Percentiles rank a stretch among this genome's conserved stretches.
phyloP scores from a whole-genome alignment of 2,888 invertebrate species.

The Oscheius sp. region DNA sequence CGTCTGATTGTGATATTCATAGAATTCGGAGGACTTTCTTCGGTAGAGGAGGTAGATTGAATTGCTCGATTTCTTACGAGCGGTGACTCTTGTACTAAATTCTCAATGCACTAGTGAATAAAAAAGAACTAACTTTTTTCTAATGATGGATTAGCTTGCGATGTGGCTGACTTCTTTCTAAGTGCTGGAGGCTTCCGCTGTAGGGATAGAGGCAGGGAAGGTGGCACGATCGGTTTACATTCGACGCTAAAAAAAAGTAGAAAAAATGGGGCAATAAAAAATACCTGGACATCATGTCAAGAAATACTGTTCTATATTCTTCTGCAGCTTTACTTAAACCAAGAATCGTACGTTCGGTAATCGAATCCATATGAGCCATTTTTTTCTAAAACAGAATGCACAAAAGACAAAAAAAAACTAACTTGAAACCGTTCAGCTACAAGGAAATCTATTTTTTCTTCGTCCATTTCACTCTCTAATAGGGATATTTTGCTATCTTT shows the following conservation, averaged over 20 bases:
- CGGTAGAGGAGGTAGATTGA: not conserved
- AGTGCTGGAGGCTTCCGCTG: not conserved
- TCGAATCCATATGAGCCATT: slow-evolving; percentile 5
- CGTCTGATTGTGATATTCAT: slow-evolving; percentile 13
- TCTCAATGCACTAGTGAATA: not conserved
- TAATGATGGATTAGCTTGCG: not conserved
- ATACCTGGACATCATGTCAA: slow-evolving; percentile 17
- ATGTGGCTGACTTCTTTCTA: not conserved
- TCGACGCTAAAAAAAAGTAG: not conserved
- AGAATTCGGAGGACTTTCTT: not conserved
- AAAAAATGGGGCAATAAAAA: not conserved
- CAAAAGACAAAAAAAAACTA: not conserved
- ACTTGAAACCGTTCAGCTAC: slow-evolving; percentile 28
- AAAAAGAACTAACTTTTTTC: slow-evolving; percentile 6
- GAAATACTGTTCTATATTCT: slow-evolving; percentile 9
- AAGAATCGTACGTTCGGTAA: slow-evolving; percentile 17
- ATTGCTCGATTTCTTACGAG: not conserved
- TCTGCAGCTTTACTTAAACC: slow-evolving; percentile 11
- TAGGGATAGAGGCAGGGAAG: not conserved
- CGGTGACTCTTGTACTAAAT: slow-evolving; percentile 23
- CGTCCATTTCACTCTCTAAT: slow-evolving; percentile 8
- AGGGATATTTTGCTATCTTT: slow-evolving; percentile 2
- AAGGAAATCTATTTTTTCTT: slow-evolving; percentile 25
- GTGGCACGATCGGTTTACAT: not conserved
- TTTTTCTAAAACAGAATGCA: slow-evolving; percentile 8